Evolutionary conservation across 2,888 invertebrate genomes (phyloP).

Genomic region (Conops quadrifasciatus): DNA sequence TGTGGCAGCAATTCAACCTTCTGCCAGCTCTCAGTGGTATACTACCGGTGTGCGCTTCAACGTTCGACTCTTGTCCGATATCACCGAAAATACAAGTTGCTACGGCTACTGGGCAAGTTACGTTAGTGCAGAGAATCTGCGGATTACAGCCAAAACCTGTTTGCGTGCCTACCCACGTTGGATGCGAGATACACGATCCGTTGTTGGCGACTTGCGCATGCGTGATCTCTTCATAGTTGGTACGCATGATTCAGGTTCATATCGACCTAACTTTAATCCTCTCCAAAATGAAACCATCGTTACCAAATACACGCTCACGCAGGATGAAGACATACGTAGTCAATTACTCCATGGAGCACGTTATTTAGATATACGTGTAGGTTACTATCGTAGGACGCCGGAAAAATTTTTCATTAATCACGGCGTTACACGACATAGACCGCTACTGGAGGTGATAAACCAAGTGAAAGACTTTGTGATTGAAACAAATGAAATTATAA

Average conservation of each 20-base stretch:
- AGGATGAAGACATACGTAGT: slow-evolving; percentile 69
- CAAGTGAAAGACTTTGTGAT: slow-evolving; percentile 69
- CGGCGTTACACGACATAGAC: slow-evolving; percentile 67
- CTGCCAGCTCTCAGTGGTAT: slow-evolving; percentile 56
- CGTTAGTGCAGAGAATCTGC: slow-evolving; percentile 53
- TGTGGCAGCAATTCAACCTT: slow-evolving; percentile 56
- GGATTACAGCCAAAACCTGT: slow-evolving; percentile 65
- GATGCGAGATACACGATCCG: slow-evolving; percentile 68
- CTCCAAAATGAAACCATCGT: slow-evolving; percentile 62
- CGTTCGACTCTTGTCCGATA: slow-evolving; percentile 54
- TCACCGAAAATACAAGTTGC: slow-evolving; percentile 55
- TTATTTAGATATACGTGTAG: slow-evolving; percentile 71
- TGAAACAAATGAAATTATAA: slow-evolving; percentile 70
- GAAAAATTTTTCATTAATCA: slow-evolving; percentile 69
- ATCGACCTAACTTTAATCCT: slow-evolving; percentile 63
- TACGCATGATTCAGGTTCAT: slow-evolving; percentile 75
- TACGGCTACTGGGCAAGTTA: slow-evolving; percentile 65
- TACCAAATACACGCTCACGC: slow-evolving; percentile 67
- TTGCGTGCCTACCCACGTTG: slow-evolving; percentile 68
- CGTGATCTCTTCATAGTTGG: slow-evolving; percentile 74
- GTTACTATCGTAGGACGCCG: slow-evolving; percentile 64
- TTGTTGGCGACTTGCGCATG: slow-evolving; percentile 66
- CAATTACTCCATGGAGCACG: slow-evolving; percentile 72
- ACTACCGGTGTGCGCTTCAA: slow-evolving; percentile 62
- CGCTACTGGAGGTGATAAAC: slow-evolving; percentile 66